Conservation (phyloP, 2,113 vertebrate species). For the Sardina pilchardus region DNA sequence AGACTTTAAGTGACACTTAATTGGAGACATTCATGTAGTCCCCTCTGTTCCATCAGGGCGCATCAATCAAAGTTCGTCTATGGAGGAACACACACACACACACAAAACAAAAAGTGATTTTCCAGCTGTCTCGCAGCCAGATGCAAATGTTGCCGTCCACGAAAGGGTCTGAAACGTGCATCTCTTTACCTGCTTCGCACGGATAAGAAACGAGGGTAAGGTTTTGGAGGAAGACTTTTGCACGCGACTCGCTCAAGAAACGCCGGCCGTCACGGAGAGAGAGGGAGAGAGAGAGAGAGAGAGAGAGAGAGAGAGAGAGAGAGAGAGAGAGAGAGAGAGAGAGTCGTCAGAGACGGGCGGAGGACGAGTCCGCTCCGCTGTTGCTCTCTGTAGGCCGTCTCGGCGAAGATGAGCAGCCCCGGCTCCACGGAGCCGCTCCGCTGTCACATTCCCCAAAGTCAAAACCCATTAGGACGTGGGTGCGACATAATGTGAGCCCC, state of each 20-base stretch:
- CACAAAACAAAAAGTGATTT: background rate
- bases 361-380: too few relatives aligned
- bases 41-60: conserved; percentile 64
- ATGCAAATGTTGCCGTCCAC: background rate
- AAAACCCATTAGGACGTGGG: background rate
- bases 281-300: too few relatives aligned
- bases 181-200: too few relatives aligned
- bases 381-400: too few relatives aligned
- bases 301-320: too few relatives aligned
- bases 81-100: background rate
- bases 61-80: conserved; percentile 63
- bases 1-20: conserved; percentile 74
- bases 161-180: too few relatives aligned
- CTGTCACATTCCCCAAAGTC: background rate
- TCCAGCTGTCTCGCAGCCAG: background rate
- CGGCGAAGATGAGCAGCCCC: too few relatives aligned
- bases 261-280: background rate
- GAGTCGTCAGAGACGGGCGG: background rate
- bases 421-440: background rate
- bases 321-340: too few relatives aligned
- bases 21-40: conserved; percentile 68
- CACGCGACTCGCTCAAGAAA: too few relatives aligned
- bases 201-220: too few relatives aligned
- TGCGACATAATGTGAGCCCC: background rate
- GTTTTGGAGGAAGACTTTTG: too few relatives aligned